Evolutionary conservation across 2,888 invertebrate genomes (phyloP).

Genomic region (Noctua pronuba): DNA sequence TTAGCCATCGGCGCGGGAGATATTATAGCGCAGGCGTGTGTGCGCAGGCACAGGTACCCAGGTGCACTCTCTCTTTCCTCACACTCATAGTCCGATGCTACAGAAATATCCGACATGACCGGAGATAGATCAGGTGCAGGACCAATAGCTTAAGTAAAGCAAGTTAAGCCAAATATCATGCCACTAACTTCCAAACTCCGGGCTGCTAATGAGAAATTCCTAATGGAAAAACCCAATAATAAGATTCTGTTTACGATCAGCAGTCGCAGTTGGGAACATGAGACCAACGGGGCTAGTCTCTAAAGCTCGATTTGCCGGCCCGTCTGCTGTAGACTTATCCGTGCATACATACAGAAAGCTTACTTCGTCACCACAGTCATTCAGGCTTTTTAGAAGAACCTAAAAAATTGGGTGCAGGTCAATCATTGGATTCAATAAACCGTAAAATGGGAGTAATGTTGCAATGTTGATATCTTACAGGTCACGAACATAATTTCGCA

Average conservation of each 20-base stretch:
- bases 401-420: conserved; percentile 51
- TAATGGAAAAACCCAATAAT: not conserved
- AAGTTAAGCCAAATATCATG: no score
- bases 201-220: no score
- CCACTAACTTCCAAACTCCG: not conserved
- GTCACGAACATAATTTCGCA: conserved; percentile 91
- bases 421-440: conserved; percentile 19
- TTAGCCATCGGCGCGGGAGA: not conserved
- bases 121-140: not conserved
- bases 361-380: not conserved
- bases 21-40: not conserved
- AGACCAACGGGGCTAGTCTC: not conserved
- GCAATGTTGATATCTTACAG: conserved; percentile 73
- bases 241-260: no score
- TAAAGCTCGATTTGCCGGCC: not conserved
- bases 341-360: not conserved
- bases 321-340: no score
- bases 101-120: not conserved
- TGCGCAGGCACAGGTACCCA: not conserved
- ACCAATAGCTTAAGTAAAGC: no score
- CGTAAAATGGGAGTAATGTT: conserved; percentile 25
- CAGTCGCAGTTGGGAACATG: not conserved
- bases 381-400: conserved; percentile 15
- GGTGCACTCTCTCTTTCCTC: not conserved
- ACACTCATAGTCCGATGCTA: not conserved